These are phyloP conservation scores for Oikopleura vanhoeffeni DNA, from an alignment of 23 tunicate species.

Conservation along the genomic window DNA sequence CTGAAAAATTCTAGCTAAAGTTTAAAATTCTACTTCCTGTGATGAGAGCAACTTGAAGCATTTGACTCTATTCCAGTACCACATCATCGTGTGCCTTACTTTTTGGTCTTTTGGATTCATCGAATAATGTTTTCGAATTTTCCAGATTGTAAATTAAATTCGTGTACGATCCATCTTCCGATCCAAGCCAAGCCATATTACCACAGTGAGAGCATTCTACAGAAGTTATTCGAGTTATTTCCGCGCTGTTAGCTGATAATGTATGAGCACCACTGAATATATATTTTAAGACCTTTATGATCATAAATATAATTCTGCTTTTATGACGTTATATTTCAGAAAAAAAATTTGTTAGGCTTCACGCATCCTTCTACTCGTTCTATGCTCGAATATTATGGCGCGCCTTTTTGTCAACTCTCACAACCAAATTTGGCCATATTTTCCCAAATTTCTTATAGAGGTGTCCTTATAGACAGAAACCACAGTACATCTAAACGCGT, in stretches of 20 bases:
- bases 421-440: too few relatives aligned
- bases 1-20: too few relatives aligned
- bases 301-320: not conserved
- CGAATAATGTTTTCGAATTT: not conserved
- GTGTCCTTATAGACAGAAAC: too few relatives aligned
- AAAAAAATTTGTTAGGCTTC: too few relatives aligned
- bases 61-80: slow-evolving; percentile 7
- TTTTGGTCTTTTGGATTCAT: not conserved
- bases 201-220: slow-evolving; percentile 13
- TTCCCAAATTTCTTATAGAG: too few relatives aligned
- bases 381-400: too few relatives aligned
- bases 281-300: not conserved
- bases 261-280: not conserved
- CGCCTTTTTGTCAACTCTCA: too few relatives aligned
- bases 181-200: not conserved
- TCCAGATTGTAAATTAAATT: slow-evolving; percentile 1
- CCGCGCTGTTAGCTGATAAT: not conserved
- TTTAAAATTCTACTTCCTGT: not conserved
- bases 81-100: not conserved
- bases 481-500: too few relatives aligned
- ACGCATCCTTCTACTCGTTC: too few relatives aligned
- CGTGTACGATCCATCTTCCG: not conserved
- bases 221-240: not conserved
- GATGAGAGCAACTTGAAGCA: slow-evolving; percentile 1
- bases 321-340: too few relatives aligned